Base-by-base conservation (phyloP, 2,113 vertebrate species). In the Prunella fulvescens region DNA sequence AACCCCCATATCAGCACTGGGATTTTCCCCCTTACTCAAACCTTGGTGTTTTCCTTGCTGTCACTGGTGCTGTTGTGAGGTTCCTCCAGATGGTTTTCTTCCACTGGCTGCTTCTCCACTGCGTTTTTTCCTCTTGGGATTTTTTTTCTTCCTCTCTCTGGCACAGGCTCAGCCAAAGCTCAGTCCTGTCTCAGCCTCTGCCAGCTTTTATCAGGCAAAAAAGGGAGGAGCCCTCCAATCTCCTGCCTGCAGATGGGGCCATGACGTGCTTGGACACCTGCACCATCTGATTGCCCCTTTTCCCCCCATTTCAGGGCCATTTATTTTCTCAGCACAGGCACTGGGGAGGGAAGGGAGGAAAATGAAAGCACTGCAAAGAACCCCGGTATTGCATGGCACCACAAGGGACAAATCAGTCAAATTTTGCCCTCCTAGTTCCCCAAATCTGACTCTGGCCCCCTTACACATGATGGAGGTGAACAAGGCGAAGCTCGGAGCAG, bases 401-500 rank as follows among this genome's bases (percentile, higher is more conserved):
- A 29, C 18, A 40, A 12, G 15, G 19, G 19, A 18, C 10, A 73
- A 62, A 57, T 8, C 7, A 7, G 26, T 50, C 24, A 12, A 31
- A 28, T 22, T 54, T 39, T 28, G 8, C 4, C 18, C 19, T 29
- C 10, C 9, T 7, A 7, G 14, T 7, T 45, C 15, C 39, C 56
- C 24, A 35, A 42, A 80, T 24, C n/a, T 23, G 13, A 8, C 24
- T 29, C 13, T 26, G 9, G 31, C 35, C 20, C 20, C 10, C 18
- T 57, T 25, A 45, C 3, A 6, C 2, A 3, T 1, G 3, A 12
- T 0, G 0, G 22, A 53, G 10, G 24, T 26, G 19, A 50, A 37
- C 9, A 44, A 64, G 19, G 28, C 17, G 25, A 60, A 79, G 15
- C 9, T 44, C 45, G 16, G 28, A 84, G 18, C 37, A 40, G 37